Evolutionary conservation across 37 sponge, comb jelly and placozoan genomes (phyloP).

Genomic region (Spongilla lacustris): DNA sequence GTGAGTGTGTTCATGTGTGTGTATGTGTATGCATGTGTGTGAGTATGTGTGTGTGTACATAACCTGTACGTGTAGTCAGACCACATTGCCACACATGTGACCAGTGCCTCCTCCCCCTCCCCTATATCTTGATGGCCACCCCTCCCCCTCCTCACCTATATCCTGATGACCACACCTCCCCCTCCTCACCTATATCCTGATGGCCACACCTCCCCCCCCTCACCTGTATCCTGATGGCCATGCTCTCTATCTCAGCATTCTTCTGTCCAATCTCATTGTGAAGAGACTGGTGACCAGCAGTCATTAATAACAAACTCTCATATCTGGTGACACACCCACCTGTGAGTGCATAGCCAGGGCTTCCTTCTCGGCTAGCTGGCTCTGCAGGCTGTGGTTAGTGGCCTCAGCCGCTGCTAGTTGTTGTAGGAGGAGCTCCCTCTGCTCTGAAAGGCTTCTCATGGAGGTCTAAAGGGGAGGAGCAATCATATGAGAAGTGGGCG

Average conservation of each 20-base stretch:
- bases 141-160: too few species aligned
- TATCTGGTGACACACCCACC: neutral
- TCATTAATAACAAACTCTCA: neutral
- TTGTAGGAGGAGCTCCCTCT: slow-evolving; percentile 41
- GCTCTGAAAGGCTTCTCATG: slow-evolving; percentile 7
- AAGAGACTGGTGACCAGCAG: neutral
- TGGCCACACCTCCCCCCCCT: too few species aligned
- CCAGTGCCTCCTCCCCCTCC: too few species aligned
- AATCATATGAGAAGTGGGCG: too few species aligned
- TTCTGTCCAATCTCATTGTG: slow-evolving; percentile 40
- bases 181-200: too few species aligned
- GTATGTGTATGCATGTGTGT: too few species aligned
- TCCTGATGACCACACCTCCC: too few species aligned
- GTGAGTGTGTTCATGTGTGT: too few species aligned
- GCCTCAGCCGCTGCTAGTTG: slow-evolving; percentile 43
- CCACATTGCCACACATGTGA: too few species aligned
- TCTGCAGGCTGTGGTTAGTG: slow-evolving; percentile 17
- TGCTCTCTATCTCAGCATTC: slow-evolving; percentile 36
- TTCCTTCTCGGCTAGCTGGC: slow-evolving; percentile 47
- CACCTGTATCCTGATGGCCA: slow-evolving; percentile 61
- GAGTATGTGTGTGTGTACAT: too few species aligned
- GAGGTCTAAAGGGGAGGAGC: neutral
- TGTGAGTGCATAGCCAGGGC: slow-evolving; percentile 47
- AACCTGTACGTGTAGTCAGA: too few species aligned
- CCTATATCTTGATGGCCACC: too few species aligned